These are phyloP conservation scores for Aphidoletes aphidimyza DNA, from an alignment of 2,888 invertebrate species.

Conservation along the genomic window DNA sequence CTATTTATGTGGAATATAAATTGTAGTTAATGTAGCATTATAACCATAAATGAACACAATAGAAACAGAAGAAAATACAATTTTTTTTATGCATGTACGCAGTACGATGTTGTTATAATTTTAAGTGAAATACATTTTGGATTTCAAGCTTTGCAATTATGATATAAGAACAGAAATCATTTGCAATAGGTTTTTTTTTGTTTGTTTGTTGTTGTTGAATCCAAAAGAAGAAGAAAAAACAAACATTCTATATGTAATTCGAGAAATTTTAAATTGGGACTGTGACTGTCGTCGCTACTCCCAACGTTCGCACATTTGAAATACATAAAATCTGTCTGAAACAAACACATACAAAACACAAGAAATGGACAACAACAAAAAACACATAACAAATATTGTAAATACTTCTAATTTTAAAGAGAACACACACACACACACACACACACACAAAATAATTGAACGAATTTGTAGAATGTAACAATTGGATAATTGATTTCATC, in stretches of 20 bases:
- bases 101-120: not conserved
- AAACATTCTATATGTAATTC: not conserved
- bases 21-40: conserved; percentile 13
- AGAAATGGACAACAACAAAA: not conserved
- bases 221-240: not conserved
- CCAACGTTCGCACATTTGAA: too few species aligned
- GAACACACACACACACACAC: too few species aligned
- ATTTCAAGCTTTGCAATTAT: not conserved
- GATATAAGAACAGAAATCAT: not conserved
- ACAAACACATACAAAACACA: not conserved
- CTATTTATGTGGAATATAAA: conserved; percentile 41
- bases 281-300: too few species aligned
- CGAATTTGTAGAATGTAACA: conserved; percentile 19
- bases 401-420: conserved; percentile 22
- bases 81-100: conserved; percentile 5
- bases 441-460: not conserved
- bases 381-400: not conserved
- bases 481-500: conserved; percentile 1
- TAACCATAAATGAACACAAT: not conserved
- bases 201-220: too few species aligned
- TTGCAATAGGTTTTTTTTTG: too few species aligned
- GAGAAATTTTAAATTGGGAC: too few species aligned
- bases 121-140: not conserved
- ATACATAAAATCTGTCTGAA: too few species aligned
- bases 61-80: not conserved